Conservation (phyloP, 2,113 vertebrate species). For the Brevimyrus niger region DNA sequence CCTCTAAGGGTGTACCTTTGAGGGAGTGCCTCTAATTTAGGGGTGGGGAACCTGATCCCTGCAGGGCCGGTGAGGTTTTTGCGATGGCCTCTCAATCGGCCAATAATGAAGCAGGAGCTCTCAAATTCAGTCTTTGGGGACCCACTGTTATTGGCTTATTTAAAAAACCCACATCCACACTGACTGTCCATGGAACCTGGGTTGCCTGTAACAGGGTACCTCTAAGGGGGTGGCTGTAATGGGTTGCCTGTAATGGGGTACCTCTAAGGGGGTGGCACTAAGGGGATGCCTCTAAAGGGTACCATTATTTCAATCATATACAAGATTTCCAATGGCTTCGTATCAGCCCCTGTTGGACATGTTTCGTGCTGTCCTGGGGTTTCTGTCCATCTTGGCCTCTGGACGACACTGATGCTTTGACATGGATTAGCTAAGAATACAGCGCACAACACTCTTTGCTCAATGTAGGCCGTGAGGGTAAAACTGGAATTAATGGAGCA, state of each 20-base stretch:
- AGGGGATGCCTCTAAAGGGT: background rate
- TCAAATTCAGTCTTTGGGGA: no score
- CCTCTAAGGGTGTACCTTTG: background rate
- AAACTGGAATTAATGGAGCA: background rate
- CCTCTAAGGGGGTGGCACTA: background rate
- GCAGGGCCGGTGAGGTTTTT: no score
- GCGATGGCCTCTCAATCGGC: no score
- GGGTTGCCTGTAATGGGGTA: background rate
- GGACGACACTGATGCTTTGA: conserved; percentile 31
- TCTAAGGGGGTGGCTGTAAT: background rate
- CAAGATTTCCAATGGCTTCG: background rate
- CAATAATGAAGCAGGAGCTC: no score
- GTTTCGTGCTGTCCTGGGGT: background rate
- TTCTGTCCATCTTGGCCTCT: conserved; percentile 25
- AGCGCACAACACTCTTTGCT: conserved; percentile 39
- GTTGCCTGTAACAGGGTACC: background rate
- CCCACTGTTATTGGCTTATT: no score
- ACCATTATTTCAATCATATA: background rate
- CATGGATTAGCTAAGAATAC: conserved; percentile 32
- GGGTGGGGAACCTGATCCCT: background rate
- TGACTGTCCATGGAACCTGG: background rate
- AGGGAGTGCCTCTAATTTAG: background rate
- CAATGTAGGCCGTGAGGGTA: conserved; percentile 36
- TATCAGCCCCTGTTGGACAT: background rate
- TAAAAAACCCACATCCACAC: no score